Conservation (phyloP, 2,797 vertebrate genomes). For the Varecia variegata region DNA sequence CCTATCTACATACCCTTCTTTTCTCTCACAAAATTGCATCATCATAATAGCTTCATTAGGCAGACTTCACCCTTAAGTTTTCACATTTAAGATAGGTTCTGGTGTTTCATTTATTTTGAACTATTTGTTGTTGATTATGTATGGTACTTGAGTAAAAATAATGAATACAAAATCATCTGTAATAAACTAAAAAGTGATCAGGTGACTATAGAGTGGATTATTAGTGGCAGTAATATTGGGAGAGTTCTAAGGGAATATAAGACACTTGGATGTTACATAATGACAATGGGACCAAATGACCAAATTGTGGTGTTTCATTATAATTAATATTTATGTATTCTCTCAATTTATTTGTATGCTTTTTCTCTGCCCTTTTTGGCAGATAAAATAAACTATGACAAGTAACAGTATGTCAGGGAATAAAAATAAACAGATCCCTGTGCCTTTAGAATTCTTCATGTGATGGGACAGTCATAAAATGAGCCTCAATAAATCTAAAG, state of each 20-base stretch:
- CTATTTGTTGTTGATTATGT: neutral
- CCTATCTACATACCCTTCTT: neutral
- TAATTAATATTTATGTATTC: neutral
- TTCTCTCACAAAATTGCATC: neutral
- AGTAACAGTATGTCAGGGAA: neutral
- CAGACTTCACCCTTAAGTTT: neutral
- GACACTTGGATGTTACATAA: neutral
- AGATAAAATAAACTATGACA: neutral
- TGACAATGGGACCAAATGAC: neutral
- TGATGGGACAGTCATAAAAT: neutral
- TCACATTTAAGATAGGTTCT: neutral
- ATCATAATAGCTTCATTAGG: neutral
- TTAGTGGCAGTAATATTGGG: neutral
- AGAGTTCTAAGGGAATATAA: neutral
- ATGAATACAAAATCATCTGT: neutral
- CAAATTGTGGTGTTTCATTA: neutral
- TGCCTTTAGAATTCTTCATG: neutral
- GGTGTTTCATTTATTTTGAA: neutral
- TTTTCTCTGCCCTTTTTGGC: neutral
- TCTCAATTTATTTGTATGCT: neutral
- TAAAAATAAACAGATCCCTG: neutral
- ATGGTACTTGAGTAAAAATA: neutral
- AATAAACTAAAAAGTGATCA: neutral
- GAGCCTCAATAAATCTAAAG: neutral
- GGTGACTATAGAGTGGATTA: neutral